Conservation (phyloP, 2,888 invertebrate species). For the Chrysodeixis includens region DNA sequence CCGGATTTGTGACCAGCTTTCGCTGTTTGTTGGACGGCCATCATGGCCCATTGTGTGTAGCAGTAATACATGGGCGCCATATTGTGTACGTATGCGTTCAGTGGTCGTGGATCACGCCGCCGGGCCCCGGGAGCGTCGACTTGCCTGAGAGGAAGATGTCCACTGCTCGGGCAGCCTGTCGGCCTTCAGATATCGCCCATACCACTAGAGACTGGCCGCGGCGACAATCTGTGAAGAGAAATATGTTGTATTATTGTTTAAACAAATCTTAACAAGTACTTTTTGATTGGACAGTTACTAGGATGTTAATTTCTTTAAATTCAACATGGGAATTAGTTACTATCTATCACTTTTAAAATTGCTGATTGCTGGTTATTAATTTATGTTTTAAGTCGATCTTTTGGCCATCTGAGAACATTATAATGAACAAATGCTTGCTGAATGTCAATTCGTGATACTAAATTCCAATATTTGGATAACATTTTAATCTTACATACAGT, state of each 20-base stretch:
- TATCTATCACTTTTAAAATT: too few relatives aligned
- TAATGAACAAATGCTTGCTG: too few relatives aligned
- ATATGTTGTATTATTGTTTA: background rate
- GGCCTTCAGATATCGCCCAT: conserved; percentile 99
- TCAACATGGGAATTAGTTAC: too few relatives aligned
- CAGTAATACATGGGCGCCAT: conserved; percentile 34
- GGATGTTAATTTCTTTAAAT: too few relatives aligned
- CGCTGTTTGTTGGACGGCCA: background rate
- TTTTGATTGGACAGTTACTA: too few relatives aligned
- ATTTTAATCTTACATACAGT: too few relatives aligned
- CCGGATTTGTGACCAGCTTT: background rate
- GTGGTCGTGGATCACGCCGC: conserved; percentile 92
- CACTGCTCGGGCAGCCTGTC: conserved; percentile 98
- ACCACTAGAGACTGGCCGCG: conserved; percentile 99
- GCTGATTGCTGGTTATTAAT: too few relatives aligned
- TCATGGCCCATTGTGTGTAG: conserved; percentile 33
- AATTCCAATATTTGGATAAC: too few relatives aligned
- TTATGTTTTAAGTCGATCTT: too few relatives aligned
- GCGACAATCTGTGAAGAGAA: conserved; percentile 93
- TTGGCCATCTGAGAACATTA: too few relatives aligned
- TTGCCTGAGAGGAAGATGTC: conserved; percentile 94
- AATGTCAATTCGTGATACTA: too few relatives aligned
- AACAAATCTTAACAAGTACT: too few relatives aligned
- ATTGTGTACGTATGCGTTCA: conserved; percentile 53
- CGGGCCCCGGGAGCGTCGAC: conserved; percentile 96